phyloP scores from a whole-genome alignment of 37 sponge, comb jelly and placozoan species.

The Aplysina aerophoba region DNA sequence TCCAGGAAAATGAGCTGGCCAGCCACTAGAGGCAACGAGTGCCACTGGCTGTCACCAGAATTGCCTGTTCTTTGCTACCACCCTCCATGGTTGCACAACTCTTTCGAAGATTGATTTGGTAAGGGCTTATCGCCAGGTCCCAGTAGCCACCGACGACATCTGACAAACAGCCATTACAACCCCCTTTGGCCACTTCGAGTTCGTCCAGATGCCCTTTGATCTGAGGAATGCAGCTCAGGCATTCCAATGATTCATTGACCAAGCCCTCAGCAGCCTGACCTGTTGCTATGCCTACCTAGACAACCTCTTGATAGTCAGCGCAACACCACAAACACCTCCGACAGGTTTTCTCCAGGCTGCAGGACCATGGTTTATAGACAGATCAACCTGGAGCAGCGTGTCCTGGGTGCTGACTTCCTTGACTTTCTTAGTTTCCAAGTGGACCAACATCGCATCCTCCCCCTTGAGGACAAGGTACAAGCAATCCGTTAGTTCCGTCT shows the following conservation, averaged over 20 bases:
- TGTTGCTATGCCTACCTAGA: slow-evolving; percentile 55
- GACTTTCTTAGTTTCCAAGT: not conserved
- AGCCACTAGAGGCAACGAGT: too few relatives aligned
- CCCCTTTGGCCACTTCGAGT: slow-evolving; percentile 65
- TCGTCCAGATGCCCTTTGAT: slow-evolving; percentile 50
- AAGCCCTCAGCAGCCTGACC: slow-evolving; percentile 38
- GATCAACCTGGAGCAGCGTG: not conserved
- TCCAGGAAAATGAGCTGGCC: too few relatives aligned
- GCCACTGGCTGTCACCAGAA: too few relatives aligned
- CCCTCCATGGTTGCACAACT: slow-evolving; percentile 49
- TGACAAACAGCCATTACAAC: slow-evolving; percentile 60
- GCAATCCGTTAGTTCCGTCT: not conserved
- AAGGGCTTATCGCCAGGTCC: slow-evolving; percentile 53
- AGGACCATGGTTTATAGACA: not conserved
- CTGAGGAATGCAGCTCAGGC: slow-evolving; percentile 58
- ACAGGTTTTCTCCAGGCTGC: not conserved
- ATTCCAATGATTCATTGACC: slow-evolving; percentile 53
- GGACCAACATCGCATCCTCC: not conserved
- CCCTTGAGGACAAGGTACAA: not conserved
- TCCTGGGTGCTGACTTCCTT: not conserved
- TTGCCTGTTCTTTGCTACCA: slow-evolving; percentile 42
- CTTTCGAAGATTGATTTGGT: slow-evolving; percentile 70
- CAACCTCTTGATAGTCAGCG: slow-evolving; percentile 47
- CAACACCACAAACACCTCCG: not conserved
- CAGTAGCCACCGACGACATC: slow-evolving; percentile 46